Evolutionary conservation across 2,113 vertebrate genomes (phyloP), one percentile per base, ranked within the genome.

Genomic region (Brevimyrus niger): DNA sequence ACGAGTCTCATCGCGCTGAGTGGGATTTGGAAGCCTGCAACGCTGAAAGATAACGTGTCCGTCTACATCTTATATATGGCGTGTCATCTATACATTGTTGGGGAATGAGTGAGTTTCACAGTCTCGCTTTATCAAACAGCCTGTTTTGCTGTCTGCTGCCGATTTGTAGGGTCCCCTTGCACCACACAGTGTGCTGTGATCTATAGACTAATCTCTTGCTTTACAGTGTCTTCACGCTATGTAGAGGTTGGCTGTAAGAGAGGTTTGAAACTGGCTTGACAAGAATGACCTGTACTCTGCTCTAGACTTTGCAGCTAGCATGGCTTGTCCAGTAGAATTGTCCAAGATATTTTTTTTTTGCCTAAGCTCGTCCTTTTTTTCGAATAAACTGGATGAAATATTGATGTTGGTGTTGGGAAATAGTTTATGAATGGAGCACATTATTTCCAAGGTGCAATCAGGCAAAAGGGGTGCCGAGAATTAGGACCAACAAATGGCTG

Each of bases 1-100:
- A 19, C 23, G 88, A 17, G 42, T 48, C 55, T 51, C 27, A 21
- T 50, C n/a, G 47, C 53, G 53, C 83, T 23, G 47, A 87, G 65
- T 11, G 47, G 35, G 47, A 21, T 23, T 13, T 9, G 53, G 80
- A 48, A 82, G 2, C 11, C 48, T n/a, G 21, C 51, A 58, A 53
- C 7, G 31, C 61, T 87, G 89, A 90, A 46, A 23, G 89, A 90
- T 90, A 85, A 65, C 61, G 53, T 90, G 53, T 65, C 48, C 27
- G 44, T 87, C 73, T 35, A 51, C 9, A 47, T 76, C 27, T 87
- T 87, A 76, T 44, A 87, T 42, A 89, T 44, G 44, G 47, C 15
- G 21, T 44, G 85, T 87, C 89, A 87, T 35, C 27, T 53, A 11
- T 87, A 89, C 76, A 82, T 88, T 69, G 61, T 31, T 31, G 44